Evolutionary conservation across 35 echinoderm and acorn worm species (phyloP).

Genomic region (Eucidaris tribuloides): DNA sequence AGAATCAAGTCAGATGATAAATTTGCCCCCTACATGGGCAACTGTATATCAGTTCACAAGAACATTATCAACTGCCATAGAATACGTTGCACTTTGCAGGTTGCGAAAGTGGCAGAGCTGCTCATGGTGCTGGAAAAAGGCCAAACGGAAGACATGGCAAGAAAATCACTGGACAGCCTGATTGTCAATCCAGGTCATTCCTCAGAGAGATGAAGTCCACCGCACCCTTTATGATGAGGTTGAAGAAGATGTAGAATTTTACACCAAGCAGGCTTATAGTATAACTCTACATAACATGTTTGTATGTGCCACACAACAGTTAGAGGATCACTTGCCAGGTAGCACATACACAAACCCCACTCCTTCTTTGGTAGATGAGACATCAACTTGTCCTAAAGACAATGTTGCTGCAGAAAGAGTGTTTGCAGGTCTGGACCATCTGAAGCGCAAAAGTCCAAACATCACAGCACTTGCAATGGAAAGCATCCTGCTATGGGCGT

Average conservation of each 20-base stretch:
- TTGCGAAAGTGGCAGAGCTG: no score
- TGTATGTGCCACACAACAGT: conserved; percentile 4
- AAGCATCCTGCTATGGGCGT: neutral
- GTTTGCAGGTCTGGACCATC: conserved; percentile 35
- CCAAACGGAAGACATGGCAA: no score
- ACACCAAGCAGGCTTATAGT: conserved; percentile 7
- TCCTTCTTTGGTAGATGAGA: neutral
- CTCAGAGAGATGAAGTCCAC: conserved; percentile 6
- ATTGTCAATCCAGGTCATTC: no score
- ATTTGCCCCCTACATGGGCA: no score
- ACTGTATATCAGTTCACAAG: no score
- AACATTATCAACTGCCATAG: no score
- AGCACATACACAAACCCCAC: neutral
- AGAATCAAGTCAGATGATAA: no score
- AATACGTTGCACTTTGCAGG: no score
- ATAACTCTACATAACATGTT: conserved; percentile 28
- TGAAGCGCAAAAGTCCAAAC: neutral
- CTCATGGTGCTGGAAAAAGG: no score
- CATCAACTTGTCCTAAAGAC: conserved; percentile 28
- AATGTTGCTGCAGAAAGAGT: conserved; percentile 15
- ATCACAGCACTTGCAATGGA: neutral
- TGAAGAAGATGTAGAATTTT: conserved; percentile 13
- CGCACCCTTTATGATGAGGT: neutral
- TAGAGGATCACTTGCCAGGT: conserved; percentile 23
- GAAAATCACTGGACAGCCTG: neutral